These are phyloP conservation scores for Dryomyza anilis DNA, from an alignment of 2,888 invertebrate genomes.

Conservation along the genomic window DNA sequence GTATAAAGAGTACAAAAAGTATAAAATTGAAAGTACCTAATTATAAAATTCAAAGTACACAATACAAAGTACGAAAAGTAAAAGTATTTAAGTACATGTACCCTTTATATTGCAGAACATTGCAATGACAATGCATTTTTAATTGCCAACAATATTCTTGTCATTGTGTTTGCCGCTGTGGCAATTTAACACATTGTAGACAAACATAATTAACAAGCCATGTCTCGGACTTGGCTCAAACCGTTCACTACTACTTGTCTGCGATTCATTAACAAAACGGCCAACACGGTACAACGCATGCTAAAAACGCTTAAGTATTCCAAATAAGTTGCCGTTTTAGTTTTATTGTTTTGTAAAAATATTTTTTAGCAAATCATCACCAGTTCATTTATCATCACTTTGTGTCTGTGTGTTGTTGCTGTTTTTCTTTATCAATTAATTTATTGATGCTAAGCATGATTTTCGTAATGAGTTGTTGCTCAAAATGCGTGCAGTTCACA, in stretches of 20 bases:
- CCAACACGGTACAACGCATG: no score
- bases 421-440: constrained; percentile 17
- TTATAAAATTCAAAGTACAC: no score
- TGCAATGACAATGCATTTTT: background rate
- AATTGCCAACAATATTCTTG: background rate
- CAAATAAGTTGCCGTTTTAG: no score
- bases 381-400: constrained; percentile 17
- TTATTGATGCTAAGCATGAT: constrained; percentile 8
- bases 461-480: constrained; percentile 19
- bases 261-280: background rate
- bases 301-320: no score
- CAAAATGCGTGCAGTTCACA: constrained; percentile 18
- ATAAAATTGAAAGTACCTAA: no score
- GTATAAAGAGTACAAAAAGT: no score
- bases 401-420: background rate
- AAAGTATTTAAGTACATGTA: no score
- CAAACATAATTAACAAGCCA: background rate
- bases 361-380: constrained; percentile 12
- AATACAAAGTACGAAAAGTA: background rate
- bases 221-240: background rate
- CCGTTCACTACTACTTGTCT: background rate
- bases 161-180: background rate
- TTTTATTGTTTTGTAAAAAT: no score
- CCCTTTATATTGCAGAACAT: no score
- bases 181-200: background rate